These are phyloP conservation scores for Drosophila persimilis DNA, from an alignment of 1,140 invertebrate genomes.

Conservation along the genomic window DNA sequence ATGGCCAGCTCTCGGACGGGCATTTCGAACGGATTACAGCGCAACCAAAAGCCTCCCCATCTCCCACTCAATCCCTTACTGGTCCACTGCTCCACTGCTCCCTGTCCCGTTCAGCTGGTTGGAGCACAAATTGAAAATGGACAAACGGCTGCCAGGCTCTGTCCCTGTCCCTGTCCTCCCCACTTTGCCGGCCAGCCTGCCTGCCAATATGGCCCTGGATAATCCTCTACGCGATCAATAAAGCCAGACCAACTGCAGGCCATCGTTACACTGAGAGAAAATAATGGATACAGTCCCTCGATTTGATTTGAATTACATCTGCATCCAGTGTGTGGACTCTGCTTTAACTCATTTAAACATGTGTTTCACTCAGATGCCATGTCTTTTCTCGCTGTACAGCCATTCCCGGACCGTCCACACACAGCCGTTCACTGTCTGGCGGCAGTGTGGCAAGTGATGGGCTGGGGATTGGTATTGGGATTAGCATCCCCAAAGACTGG, in stretches of 20 bases:
- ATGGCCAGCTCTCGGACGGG: constrained; percentile 59
- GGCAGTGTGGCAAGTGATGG: constrained; percentile 62
- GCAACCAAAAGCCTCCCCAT: constrained; percentile 35
- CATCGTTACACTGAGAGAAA: constrained; percentile 29
- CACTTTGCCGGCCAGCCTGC: constrained; percentile 13
- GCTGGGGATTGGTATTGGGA: constrained; percentile 69
- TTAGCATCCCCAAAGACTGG: constrained; percentile 63
- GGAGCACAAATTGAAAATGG: constrained; percentile 76
- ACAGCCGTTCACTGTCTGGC: constrained; percentile 24
- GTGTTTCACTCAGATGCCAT: neutral
- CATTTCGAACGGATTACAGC: constrained; percentile 76
- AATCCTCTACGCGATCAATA: constrained; percentile 78
- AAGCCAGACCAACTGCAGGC: constrained; percentile 39
- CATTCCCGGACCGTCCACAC: neutral
- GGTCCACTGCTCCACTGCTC: neutral
- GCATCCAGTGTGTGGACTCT: no score
- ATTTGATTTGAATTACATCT: neutral
- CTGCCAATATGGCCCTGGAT: constrained; percentile 73
- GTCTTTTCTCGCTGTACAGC: constrained; percentile 34
- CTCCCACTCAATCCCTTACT: neutral
- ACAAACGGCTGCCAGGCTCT: constrained; percentile 30
- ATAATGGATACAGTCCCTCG: no score
- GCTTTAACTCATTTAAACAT: no score
- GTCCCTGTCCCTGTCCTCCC: neutral
- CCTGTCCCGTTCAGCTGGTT: constrained; percentile 11